Evolutionary conservation across 1,140 invertebrate species (phyloP).

Genomic region (Gryon sp.): DNA sequence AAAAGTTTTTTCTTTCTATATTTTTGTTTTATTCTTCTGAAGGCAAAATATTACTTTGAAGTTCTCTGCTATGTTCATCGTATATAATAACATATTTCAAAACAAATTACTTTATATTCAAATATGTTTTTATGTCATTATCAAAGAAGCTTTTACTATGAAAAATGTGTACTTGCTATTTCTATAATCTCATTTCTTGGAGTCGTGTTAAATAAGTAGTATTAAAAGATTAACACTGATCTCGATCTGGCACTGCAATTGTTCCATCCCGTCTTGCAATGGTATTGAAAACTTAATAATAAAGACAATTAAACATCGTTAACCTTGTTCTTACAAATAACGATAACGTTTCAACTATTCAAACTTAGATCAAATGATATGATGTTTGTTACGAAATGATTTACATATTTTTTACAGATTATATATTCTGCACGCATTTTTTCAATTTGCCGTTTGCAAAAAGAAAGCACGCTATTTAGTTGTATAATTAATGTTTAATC

Average conservation of each 20-base stretch:
- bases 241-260: conserved; percentile 32
- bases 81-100: too few species aligned
- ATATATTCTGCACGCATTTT: too few species aligned
- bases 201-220: conserved; percentile 44
- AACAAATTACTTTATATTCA: too few species aligned
- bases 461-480: too few species aligned
- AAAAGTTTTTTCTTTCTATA: too few species aligned
- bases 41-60: too few species aligned
- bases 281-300: conserved; percentile 54
- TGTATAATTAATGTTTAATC: too few species aligned
- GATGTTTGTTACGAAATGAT: too few species aligned
- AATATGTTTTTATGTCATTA: background rate
- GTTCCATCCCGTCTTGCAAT: conserved; percentile 18
- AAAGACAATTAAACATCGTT: conserved; percentile 45
- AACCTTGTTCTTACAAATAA: conserved; percentile 49
- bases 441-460: too few species aligned
- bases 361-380: background rate
- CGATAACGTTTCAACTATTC: conserved; percentile 36
- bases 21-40: too few species aligned
- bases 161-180: conserved; percentile 9
- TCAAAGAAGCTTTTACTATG: background rate
- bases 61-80: too few species aligned
- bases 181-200: conserved; percentile 18
- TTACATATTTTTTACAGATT: too few species aligned
- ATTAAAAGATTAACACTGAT: conserved; percentile 54